phyloP scores from a whole-genome alignment of 2,797 vertebrate genomes.

The Valencia hispanica region DNA sequence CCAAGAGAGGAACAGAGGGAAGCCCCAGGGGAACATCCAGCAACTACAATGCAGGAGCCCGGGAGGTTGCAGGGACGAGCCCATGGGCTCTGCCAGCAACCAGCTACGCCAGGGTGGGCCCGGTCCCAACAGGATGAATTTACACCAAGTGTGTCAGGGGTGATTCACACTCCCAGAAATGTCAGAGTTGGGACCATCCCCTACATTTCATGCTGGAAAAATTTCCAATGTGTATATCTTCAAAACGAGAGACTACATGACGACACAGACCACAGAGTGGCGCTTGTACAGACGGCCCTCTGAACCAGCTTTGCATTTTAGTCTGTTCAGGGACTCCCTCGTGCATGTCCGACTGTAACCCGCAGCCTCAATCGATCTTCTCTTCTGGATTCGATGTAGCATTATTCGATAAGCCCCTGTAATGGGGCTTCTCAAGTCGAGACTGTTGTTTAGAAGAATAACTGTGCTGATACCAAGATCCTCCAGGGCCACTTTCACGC shows the following conservation, averaged over 20 bases:
- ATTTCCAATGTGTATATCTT: not conserved
- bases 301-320: slow-evolving; percentile 42
- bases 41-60: too few species aligned
- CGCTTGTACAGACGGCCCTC: slow-evolving; percentile 42
- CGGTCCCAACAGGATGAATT: not conserved
- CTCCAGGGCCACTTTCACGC: slow-evolving; percentile 64
- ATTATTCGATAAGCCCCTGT: slow-evolving; percentile 77
- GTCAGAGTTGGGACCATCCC: not conserved
- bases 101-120: too few species aligned
- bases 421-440: slow-evolving; percentile 69
- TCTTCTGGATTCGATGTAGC: slow-evolving; percentile 76
- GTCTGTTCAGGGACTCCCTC: slow-evolving; percentile 42
- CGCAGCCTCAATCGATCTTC: slow-evolving; percentile 55
- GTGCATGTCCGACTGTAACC: slow-evolving; percentile 35
- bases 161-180: not conserved
- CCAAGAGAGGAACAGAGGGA: too few species aligned
- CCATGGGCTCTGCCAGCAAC: too few species aligned
- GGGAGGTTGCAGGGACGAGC: too few species aligned
- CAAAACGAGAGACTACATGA: slow-evolving; percentile 59
- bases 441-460: slow-evolving; percentile 66
- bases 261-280: slow-evolving; percentile 65
- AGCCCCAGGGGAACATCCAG: too few species aligned
- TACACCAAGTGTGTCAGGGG: not conserved
- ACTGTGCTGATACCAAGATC: slow-evolving; percentile 70
- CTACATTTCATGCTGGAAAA: not conserved